A percentile compares a stretch with the other conserved stretches of the same genome.
phyloP scores from a whole-genome alignment of 2,113 vertebrate genomes.

The Mustela lutreola region DNA sequence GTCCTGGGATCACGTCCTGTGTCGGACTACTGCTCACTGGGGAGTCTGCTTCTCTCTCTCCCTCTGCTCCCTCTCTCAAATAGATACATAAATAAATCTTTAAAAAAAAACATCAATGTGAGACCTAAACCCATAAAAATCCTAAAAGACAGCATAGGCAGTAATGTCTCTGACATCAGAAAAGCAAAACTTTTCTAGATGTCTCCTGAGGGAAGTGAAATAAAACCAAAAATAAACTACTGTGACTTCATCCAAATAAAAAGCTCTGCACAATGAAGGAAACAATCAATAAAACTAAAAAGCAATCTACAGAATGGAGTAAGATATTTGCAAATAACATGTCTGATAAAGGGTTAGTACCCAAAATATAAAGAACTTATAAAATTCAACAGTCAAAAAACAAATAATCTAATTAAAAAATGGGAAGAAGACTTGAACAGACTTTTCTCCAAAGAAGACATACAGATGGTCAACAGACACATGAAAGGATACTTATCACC shows the following conservation, averaged over 20 bases:
- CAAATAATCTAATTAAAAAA: neutral
- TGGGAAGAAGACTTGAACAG: neutral
- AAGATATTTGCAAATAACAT: neutral
- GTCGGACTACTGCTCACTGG: too few relatives aligned
- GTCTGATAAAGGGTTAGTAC: neutral
- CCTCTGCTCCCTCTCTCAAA: too few relatives aligned
- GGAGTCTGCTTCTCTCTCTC: too few relatives aligned
- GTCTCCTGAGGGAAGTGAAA: neutral
- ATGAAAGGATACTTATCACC: neutral
- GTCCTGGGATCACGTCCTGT: too few relatives aligned
- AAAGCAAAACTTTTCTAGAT: neutral
- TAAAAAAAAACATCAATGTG: neutral
- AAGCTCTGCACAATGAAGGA: neutral
- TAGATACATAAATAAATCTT: too few relatives aligned
- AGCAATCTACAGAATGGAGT: neutral
- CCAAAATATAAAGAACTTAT: neutral
- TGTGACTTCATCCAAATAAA: neutral
- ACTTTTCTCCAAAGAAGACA: neutral
- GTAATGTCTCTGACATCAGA: neutral
- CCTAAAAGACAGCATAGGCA: neutral
- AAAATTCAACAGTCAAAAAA: neutral
- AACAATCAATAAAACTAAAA: neutral
- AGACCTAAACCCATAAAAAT: neutral
- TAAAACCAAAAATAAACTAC: neutral
- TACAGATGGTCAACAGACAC: neutral